A percentile compares a stretch with the other conserved stretches of the same genome.
These are phyloP conservation scores for Hylaeus anthracinus DNA, from an alignment of 1,140 invertebrate genomes.

Conservation along the genomic window DNA sequence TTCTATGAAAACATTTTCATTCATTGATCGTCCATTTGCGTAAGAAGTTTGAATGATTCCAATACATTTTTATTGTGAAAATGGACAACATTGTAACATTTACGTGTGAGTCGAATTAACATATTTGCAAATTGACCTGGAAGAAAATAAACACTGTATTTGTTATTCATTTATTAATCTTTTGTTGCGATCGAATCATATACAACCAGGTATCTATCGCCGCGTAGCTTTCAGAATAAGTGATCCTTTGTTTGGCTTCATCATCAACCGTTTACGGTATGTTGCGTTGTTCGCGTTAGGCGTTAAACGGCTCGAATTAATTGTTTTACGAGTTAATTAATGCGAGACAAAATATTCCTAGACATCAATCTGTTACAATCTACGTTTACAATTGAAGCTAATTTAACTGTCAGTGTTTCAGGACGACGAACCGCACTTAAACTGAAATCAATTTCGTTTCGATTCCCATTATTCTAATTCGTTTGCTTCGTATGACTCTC, in stretches of 20 bases:
- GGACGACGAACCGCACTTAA: conserved; percentile 1
- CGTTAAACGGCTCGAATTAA: neutral
- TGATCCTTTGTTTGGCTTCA: neutral
- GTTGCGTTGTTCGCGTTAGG: neutral
- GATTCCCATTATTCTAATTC: neutral
- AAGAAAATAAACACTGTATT: no score
- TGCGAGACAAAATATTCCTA: neutral
- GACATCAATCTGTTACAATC: neutral
- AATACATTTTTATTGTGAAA: no score
- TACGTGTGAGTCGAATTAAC: no score
- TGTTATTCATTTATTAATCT: no score
- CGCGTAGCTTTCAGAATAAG: no score
- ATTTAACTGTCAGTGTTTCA: neutral
- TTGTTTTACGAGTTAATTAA: neutral
- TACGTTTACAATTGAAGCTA: neutral
- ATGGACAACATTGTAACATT: no score
- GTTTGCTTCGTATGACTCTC: neutral
- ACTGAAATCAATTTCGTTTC: neutral
- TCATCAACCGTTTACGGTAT: neutral
- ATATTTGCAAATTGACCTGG: no score
- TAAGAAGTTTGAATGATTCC: no score
- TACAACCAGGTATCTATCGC: no score
- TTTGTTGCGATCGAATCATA: no score
- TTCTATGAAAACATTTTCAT: no score
- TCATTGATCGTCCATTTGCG: no score